These are phyloP conservation scores for Drosophila kikkawai DNA, from an alignment of 1,140 invertebrate genomes.

Conservation along the genomic window DNA sequence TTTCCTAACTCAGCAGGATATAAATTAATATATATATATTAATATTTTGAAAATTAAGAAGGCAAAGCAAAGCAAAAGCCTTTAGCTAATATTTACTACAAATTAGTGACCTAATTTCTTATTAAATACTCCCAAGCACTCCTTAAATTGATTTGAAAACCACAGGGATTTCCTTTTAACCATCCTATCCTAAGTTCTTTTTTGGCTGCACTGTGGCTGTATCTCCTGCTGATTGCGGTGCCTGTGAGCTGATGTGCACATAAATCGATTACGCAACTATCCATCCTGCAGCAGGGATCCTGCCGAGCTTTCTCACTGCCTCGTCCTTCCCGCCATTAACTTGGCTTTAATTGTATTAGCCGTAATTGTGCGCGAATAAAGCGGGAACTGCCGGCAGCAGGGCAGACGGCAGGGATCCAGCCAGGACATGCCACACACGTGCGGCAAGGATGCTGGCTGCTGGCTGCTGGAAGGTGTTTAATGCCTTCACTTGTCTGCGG, in stretches of 20 bases:
- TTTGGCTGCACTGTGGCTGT: conserved; percentile 4
- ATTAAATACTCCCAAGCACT: background rate
- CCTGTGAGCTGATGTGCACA: conserved; percentile 65
- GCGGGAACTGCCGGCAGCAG: conserved; percentile 33
- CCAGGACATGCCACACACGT: conserved; percentile 39
- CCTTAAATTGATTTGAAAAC: background rate
- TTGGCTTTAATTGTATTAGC: conserved; percentile 79
- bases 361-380: conserved; percentile 79
- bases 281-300: conserved; percentile 14
- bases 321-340: conserved; percentile 51
- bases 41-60: background rate
- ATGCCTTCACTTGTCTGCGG: conserved; percentile 41
- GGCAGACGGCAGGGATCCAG: conserved; percentile 12
- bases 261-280: conserved; percentile 80
- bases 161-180: background rate
- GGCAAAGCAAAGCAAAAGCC: background rate
- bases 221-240: conserved; percentile 17
- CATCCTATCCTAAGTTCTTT: background rate
- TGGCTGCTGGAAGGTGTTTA: conserved; percentile 47
- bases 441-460: conserved; percentile 21
- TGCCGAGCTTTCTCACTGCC: background rate
- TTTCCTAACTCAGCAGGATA: background rate
- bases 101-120: background rate
- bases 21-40: background rate
- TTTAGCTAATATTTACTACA: background rate